Evolutionary conservation across 2,888 invertebrate genomes (phyloP), one percentile per base, ranked within the genome.

Genomic region (Drosophila ezoana): DNA sequence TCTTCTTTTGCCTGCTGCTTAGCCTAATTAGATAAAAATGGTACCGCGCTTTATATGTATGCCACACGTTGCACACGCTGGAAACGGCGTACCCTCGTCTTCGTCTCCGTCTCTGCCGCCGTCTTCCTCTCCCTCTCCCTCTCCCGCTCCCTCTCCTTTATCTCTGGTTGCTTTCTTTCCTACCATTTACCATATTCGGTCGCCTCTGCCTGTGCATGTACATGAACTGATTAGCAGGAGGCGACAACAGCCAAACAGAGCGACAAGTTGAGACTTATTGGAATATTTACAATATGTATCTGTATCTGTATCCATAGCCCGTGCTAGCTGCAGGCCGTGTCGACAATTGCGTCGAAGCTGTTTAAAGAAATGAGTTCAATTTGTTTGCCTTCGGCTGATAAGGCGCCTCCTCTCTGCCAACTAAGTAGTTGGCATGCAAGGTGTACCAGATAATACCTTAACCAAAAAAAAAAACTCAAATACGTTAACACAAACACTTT

Each of bases 11-110:
- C 60, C 57, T 66, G 72, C 79, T 77, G 87, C 79, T 89, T 89
- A 89, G 90, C 90, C 88, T 89, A 89, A 89, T 89, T 89, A 89
- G 88, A 89, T 89, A 89, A 89, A 87, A 83, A 78, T 82, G 81
- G 81, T 63, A 76, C 66, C 69, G 67, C 61, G 44, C 66, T 77
- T 63, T 56, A 53, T 76, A 76, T 75, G 59, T 60, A 58, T 71
- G 62, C 64, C 64, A 65, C 78, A 73, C 43, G 59, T 66, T 75
- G 65, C 64, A 67, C 28, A 16, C 51, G 8, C 23, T 28, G 8
- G 8, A 28, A 28, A 28, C 28, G 28, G 28, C 2, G 23, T 1
- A 18, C n/a, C n/a, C n/a, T n/a, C 44, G 57, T 51, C 18, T 49
- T n/a, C 18, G 18, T 44, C 18, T 18, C n/a, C 33, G 18, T 43